phyloP scores from a whole-genome alignment of 2,888 invertebrate genomes.

The Monoplex corrugatus region DNA sequence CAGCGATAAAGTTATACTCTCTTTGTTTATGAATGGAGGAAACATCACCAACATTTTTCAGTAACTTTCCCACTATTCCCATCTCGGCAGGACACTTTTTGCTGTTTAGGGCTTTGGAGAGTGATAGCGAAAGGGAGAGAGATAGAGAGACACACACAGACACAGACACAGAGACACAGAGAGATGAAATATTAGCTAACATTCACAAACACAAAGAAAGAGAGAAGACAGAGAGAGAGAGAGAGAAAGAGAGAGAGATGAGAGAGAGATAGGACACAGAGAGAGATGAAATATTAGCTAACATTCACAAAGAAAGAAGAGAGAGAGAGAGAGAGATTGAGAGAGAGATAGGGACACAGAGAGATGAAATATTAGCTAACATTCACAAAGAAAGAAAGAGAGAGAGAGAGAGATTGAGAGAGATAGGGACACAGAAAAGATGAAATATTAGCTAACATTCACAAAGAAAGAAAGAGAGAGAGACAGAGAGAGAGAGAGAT shows the following conservation, averaged over 20 bases:
- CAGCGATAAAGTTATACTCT: too few relatives aligned
- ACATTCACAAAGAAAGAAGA: not conserved
- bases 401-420: not conserved
- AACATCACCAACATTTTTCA: too few relatives aligned
- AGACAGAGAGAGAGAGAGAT: conserved; percentile 12
- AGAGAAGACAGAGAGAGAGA: too few relatives aligned
- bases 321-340: not conserved
- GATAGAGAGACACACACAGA: not conserved
- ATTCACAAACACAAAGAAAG: too few relatives aligned
- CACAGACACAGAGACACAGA: not conserved
- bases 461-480: not conserved
- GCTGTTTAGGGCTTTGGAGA: too few relatives aligned
- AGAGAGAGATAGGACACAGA: too few relatives aligned
- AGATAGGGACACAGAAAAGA: not conserved
- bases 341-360: not conserved
- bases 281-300: not conserved
- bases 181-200: too few relatives aligned
- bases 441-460: too few relatives aligned
- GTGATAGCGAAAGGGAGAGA: not conserved
- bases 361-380: not conserved
- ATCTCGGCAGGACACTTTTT: too few relatives aligned
- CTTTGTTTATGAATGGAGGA: too few relatives aligned
- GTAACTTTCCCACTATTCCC: too few relatives aligned
- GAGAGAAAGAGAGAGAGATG: too few relatives aligned
- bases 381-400: not conserved